Evolutionary conservation across 2,888 invertebrate genomes (phyloP).

Genomic region (Steromphala cineraria): DNA sequence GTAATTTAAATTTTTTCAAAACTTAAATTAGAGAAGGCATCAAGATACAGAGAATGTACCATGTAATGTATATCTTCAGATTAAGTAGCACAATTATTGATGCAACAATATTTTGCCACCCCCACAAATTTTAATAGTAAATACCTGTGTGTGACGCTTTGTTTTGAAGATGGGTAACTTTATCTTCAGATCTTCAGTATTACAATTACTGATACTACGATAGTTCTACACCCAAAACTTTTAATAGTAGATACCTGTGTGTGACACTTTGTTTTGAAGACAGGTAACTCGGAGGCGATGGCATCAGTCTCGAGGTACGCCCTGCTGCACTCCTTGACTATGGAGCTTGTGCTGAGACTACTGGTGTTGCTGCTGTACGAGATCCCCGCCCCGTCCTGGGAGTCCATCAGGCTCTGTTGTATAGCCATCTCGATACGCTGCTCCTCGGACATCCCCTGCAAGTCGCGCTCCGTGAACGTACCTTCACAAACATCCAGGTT

Average conservation of each 20-base stretch:
- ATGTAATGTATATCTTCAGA: too few species aligned
- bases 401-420: constrained; percentile 47
- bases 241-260: too few species aligned
- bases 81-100: too few species aligned
- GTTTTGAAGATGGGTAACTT: constrained; percentile 1
- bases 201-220: too few species aligned
- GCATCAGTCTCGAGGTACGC: neutral
- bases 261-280: neutral
- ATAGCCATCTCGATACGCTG: constrained; percentile 56
- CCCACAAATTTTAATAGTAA: too few species aligned
- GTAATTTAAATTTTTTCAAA: too few species aligned
- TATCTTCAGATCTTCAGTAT: too few species aligned
- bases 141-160: neutral
- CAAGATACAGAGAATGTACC: too few species aligned
- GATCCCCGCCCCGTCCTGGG: neutral
- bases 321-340: constrained; percentile 7
- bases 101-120: too few species aligned
- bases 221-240: too few species aligned
- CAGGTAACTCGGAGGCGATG: constrained; percentile 21
- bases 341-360: neutral
- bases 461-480: constrained; percentile 27
- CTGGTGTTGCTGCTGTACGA: neutral
- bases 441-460: constrained; percentile 51
- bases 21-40: too few species aligned
- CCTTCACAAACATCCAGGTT: neutral